Percentiles rank a stretch among this genome's conserved stretches.
These are phyloP conservation scores for Euproctis similis DNA, from an alignment of 2,888 invertebrate species.

Conservation along the genomic window DNA sequence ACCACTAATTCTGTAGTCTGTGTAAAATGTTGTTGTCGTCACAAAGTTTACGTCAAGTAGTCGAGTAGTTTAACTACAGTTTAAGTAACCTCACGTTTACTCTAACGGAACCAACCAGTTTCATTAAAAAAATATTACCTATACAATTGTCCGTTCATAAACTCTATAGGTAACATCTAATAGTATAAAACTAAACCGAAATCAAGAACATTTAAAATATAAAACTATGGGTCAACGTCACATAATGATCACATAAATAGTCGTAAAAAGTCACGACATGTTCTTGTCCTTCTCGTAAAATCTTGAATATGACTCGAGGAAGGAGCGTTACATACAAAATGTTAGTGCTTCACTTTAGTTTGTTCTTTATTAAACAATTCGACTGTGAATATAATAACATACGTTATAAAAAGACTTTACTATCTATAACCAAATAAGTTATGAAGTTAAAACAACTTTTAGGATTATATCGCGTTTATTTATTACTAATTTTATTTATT, in stretches of 20 bases:
- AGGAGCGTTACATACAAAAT: conserved; percentile 57
- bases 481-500: too few relatives aligned
- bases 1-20: too few relatives aligned
- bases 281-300: conserved; percentile 60
- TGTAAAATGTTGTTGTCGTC: too few relatives aligned
- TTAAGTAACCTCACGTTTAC: too few relatives aligned
- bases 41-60: too few relatives aligned
- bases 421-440: too few relatives aligned
- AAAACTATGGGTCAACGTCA: conserved; percentile 40
- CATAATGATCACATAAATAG: conserved; percentile 61
- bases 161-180: conserved; percentile 3
- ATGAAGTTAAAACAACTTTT: too few relatives aligned
- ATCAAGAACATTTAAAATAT: conserved; percentile 45
- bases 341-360: conserved; percentile 48
- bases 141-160: conserved; percentile 3
- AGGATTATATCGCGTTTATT: too few relatives aligned
- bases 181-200: conserved; percentile 31
- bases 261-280: conserved; percentile 54
- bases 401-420: too few relatives aligned
- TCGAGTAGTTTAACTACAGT: too few relatives aligned
- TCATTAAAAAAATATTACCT: not conserved
- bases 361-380: conserved; percentile 55
- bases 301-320: conserved; percentile 56
- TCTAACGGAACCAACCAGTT: too few relatives aligned
- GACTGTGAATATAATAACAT: too few relatives aligned